Base-by-base conservation (phyloP, 2,797 vertebrate genomes). In the Kryptolebias ocellatus region DNA sequence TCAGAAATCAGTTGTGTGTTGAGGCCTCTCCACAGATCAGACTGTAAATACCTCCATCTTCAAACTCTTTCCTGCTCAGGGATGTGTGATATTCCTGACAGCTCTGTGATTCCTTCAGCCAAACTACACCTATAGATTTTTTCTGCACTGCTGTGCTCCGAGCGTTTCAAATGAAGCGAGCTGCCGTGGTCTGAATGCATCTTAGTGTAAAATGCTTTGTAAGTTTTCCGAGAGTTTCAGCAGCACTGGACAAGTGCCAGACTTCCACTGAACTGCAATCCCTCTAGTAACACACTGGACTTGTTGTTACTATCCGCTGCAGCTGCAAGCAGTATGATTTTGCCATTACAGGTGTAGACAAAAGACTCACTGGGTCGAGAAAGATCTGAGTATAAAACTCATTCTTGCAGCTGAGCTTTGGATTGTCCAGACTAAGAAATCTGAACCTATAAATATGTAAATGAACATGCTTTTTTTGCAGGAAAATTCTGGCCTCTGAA, bases 71-170 rank as follows among this genome's bases (percentile, higher is more conserved):
- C 44, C 50, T 39, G 74, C 74, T 66, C 66, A 74, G 24, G 24
- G 4, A 45, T 50, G 78, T 84, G 90, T 76, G 86, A 85, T 81
- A 80, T 86, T 90, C 78, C 75, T 57, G 84, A 74, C 56, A 49
- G 52, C 46, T 55, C 65, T 69, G 81, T 61, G 47, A 83, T 59
- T 86, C 34, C 51, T 9, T 42, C 39, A 42, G 39, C 39, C 11
- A 42, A 17, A 20, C 46, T 34, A 34, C 29, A 63, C 67, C 68
- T 72, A 72, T 57, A 74, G 54, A 53, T 55, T 57, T 37, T 51
- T 42, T 56, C 11, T 9, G 10, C 15, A 7, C 39, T 27, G 44
- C 17, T 31, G 65, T 24, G 60, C 46, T 64, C 56, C 39, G 49
- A 66, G 54, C 44, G 44, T 68, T 77, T 44, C 63, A 66, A 60